Base-by-base conservation (phyloP, 2,888 invertebrate genomes). In the Agriopis leucophaearia region DNA sequence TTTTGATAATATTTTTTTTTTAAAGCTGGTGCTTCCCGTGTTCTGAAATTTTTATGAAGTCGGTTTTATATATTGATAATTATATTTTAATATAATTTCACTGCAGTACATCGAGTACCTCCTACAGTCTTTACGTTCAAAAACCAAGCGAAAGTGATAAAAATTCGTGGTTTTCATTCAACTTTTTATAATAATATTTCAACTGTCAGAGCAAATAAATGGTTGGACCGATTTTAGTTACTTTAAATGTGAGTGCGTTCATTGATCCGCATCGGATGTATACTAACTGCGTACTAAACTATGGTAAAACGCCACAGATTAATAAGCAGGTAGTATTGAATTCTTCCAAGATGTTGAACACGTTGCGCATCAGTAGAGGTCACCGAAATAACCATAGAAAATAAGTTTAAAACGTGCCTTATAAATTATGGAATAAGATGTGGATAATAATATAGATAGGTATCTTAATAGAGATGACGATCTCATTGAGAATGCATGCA, bases 391-490 rank as follows among this genome's bases (percentile, higher is more conserved):
- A 66, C 62, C 62, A 52, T 66, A 62, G 56, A 57, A 42, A 27
- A 38, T 71, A 68, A 72, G 65, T 68, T 66, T 45, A 72, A 67
- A 64, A 66, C 52, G 74, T 74, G 74, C 74, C 74, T 74, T 74
- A 74, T 70, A n/a, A n/a, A 27, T 27, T 27, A 64, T 65, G 51
- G 35, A 16, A 54, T 73, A 75, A 73, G 67, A 61, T 69, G 40
- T 56, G 45, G 56, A 64, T 60, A 64, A 64, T 64, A 68, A 68
- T 52, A 56, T 64, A 61, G 51, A 47, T 64, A 69, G 52, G 52
- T 57, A 52, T 57, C 12, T 42, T n/a, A 52, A 60, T 57, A 48
- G 36, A 60, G 36, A 15, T 61, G 45, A 61, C 16, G 61, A 66
- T 27, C 27, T 27, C 27, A 27, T 27, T 27, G 27, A 1, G 27